Percentiles rank a stretch among this genome's conserved stretches.
Conservation (phyloP, 92 coral and sea anemone species). For the Paragorgia papillata region DNA sequence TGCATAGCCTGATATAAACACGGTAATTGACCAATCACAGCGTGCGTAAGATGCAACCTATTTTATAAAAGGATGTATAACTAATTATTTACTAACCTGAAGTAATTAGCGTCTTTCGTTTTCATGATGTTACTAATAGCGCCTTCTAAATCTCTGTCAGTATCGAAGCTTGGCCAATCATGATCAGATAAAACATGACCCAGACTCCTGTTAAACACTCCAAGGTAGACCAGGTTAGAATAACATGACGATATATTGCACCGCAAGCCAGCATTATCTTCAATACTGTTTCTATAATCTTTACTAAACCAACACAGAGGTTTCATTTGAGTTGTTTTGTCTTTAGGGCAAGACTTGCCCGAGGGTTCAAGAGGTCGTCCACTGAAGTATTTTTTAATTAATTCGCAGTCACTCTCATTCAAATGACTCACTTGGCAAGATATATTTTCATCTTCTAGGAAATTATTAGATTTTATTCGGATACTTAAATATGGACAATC, state of each 20-base stretch:
- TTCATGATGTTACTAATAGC: constrained; percentile 11
- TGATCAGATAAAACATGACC: constrained; percentile 18
- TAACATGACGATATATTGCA: background rate
- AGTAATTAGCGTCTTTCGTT: constrained; percentile 3
- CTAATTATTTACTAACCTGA: background rate
- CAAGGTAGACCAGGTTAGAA: constrained; percentile 4
- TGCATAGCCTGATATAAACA: too few species aligned
- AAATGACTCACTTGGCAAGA: background rate
- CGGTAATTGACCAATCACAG: too few species aligned
- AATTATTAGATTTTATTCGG: background rate
- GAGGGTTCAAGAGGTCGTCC: background rate
- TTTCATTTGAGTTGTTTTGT: background rate
- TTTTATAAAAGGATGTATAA: too few species aligned
- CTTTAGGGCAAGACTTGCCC: background rate
- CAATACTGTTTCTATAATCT: background rate
- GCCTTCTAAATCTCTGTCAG: background rate
- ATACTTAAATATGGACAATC: constrained; percentile 16
- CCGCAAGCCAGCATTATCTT: constrained; percentile 14
- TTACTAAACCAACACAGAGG: constrained; percentile 9
- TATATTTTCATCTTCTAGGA: background rate
- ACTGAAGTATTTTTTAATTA: background rate
- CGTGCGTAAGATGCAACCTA: too few species aligned
- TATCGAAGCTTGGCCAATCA: constrained; percentile 12
- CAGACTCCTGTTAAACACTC: constrained; percentile 2
- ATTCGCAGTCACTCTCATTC: constrained; percentile 4